Conservation (phyloP, 2,113 vertebrate species). For the Catharus fuscescens region DNA sequence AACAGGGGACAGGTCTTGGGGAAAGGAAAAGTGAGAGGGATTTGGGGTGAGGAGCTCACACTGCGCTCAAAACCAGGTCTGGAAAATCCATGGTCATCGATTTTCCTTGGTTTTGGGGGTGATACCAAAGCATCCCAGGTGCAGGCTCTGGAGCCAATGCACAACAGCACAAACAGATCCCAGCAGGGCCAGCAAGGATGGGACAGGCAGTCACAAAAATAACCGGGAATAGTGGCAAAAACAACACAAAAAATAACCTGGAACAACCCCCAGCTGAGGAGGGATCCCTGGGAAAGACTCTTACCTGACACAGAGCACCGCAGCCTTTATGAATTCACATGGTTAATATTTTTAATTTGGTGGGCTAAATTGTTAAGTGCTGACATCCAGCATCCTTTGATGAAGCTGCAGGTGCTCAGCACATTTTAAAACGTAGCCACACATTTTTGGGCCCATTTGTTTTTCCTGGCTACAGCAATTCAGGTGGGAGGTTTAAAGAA, state of each 20-base stretch:
- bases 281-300: neutral
- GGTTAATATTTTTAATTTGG: neutral
- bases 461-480: slow-evolving; percentile 56
- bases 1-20: rapidly evolving
- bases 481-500: slow-evolving; percentile 48
- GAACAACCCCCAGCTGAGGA: neutral
- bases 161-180: neutral
- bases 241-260: neutral
- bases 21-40: neutral
- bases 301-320: neutral
- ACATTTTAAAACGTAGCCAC: neutral
- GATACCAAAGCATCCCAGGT: neutral
- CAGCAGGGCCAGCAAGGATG: neutral
- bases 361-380: neutral
- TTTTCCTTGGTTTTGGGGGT: neutral
- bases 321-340: neutral
- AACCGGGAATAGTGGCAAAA: neutral
- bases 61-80: neutral
- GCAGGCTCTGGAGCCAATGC: neutral
- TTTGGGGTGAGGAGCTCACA: neutral
- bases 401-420: slow-evolving; percentile 42
- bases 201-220: neutral
- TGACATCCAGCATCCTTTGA: slow-evolving; percentile 16
- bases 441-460: slow-evolving; percentile 22
- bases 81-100: rapidly evolving